Conservation (phyloP, 2,113 vertebrate species). For the Ceyx margarethae region DNA sequence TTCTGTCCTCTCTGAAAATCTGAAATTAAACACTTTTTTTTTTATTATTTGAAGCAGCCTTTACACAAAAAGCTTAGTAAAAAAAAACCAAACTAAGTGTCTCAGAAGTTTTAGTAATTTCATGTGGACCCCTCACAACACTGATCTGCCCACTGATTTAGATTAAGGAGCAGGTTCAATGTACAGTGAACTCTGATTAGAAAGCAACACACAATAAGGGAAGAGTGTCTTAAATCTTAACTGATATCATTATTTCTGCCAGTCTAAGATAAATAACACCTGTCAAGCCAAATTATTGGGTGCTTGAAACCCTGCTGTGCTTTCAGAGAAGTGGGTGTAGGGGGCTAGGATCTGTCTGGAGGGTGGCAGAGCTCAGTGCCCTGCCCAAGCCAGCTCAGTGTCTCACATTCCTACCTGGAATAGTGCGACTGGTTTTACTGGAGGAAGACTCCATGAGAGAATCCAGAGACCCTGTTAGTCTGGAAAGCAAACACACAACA, state of each 20-base stretch:
- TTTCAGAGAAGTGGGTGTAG: background rate
- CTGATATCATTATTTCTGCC: background rate
- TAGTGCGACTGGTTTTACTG: constrained; percentile 79
- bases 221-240: background rate
- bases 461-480: constrained; percentile 90
- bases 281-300: background rate
- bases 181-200: background rate
- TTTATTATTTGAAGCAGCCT: background rate
- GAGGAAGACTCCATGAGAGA: constrained; percentile 88
- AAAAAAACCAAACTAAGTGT: background rate
- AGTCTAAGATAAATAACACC: background rate
- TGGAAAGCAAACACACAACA: constrained; percentile 55
- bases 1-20: too few species aligned
- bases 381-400: background rate
- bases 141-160: background rate
- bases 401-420: constrained; percentile 79
- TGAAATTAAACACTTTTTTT: background rate
- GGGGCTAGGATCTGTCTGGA: background rate
- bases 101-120: background rate
- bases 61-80: background rate
- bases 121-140: accelerated
- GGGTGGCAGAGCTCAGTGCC: accelerated
- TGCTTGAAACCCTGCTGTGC: background rate
- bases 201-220: background rate
- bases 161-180: background rate